Base-by-base conservation (phyloP, 2,113 vertebrate species). In the Eonycteris spelaea region DNA sequence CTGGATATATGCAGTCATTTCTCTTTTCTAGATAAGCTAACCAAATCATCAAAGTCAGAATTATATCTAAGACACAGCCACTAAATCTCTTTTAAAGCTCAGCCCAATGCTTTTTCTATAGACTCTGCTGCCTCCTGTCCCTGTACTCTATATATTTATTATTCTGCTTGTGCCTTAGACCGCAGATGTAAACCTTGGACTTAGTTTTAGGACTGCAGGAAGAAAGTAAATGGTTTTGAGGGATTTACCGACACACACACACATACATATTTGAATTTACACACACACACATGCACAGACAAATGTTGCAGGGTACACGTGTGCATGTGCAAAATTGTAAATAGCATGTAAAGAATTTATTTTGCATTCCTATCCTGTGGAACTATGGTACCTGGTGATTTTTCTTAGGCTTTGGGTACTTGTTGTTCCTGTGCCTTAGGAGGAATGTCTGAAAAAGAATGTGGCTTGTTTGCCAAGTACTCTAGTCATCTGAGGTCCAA, bases 371-470 rank as follows among this genome's bases (percentile, higher is more conserved):
- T 84, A 3, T 65, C 33, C 48, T 55, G 30, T 77, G 71, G n/a
- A 95, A 87, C 45, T 67, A 16, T 51, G 55, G 5, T 33, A 78
- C 28, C 89, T 91, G n/a, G 7, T 74, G 73, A n/a, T 28, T 87
- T 77, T 71, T 87, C 11, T 35, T 48, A 73, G 67, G 33, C 40
- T 45, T 73, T 4, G 15, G 6, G 85, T 88, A 94, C 82, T 88
- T 91, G 4, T 19, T 95, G 33, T 79, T 82, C 77, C 71, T 77
- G 30, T 92, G 28, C 33, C 6, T n/a, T 35, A 2, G 73, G 40
- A 97, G 70, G 87, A 96, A 97, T 95, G 94, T 91, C 68, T 93
- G 55, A 78, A 84, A 75, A 91, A 91, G 57, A 89, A 77, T 82
- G 45, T 75, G 75, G 35, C 68, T 86, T 95, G n/a, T 96, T 96